Percentiles rank a stretch among this genome's conserved stretches.
Evolutionary conservation across 2,888 invertebrate genomes (phyloP).

Genomic region (Cylindroiulus punctatus): DNA sequence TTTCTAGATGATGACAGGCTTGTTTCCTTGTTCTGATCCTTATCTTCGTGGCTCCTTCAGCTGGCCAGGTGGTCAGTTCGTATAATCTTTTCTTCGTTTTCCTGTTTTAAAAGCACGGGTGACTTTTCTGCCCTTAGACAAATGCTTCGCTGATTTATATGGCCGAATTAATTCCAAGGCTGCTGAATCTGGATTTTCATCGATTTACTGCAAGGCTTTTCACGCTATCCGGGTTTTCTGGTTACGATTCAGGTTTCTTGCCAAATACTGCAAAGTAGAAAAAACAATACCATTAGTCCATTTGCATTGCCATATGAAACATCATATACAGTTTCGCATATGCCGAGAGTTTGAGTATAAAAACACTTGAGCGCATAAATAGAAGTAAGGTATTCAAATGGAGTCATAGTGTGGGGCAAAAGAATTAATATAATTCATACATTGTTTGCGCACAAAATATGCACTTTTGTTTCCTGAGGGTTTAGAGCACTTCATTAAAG

Average conservation of each 20-base stretch:
- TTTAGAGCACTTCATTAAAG: no score
- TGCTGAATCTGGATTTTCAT: neutral
- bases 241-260: neutral
- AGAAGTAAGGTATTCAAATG: no score
- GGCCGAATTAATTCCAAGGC: conserved; percentile 17
- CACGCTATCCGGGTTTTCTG: neutral
- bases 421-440: no score
- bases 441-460: no score
- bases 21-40: no score
- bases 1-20: neutral
- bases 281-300: neutral
- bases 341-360: no score
- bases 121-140: neutral
- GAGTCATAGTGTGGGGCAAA: no score
- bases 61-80: neutral
- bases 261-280: neutral
- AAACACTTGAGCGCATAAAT: no score
- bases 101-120: neutral
- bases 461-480: no score
- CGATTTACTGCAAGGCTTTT: neutral
- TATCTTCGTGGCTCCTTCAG: no score
- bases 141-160: conserved; percentile 13
- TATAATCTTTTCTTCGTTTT: neutral
- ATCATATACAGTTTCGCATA: no score
- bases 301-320: neutral